Percentiles rank a stretch among this genome's conserved stretches.
These are phyloP conservation scores for Pampusana beccarii DNA, from an alignment of 2,113 vertebrate genomes.

Conservation along the genomic window DNA sequence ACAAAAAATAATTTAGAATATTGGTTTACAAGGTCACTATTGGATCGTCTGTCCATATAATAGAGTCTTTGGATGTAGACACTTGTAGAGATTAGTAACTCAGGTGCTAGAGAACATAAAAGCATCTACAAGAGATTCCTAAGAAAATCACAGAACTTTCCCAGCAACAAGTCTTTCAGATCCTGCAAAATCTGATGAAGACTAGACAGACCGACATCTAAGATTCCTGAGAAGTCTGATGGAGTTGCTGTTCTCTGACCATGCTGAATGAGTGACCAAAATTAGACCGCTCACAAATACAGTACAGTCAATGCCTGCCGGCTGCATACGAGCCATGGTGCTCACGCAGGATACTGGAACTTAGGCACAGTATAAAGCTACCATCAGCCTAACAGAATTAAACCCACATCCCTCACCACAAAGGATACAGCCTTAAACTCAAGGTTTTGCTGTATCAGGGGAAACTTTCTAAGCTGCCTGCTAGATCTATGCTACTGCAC, in stretches of 20 bases:
- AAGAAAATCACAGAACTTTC: not conserved
- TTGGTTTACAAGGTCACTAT: not conserved
- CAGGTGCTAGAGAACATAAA: not conserved
- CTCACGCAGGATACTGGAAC: not conserved
- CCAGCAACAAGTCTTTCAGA: not conserved
- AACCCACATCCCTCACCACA: not conserved
- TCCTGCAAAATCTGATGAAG: not conserved
- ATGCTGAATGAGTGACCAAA: rapidly evolving
- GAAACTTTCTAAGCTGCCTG: not conserved
- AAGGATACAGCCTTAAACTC: not conserved
- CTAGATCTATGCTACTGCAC: not conserved
- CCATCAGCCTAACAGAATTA: not conserved
- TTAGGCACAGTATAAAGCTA: not conserved
- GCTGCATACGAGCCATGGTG: not conserved
- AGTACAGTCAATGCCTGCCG: not conserved
- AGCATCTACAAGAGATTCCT: not conserved
- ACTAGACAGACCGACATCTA: not conserved
- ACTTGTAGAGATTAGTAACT: not conserved
- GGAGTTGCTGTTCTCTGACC: not conserved
- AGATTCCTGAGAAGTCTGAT: not conserved
- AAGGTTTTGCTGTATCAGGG: not conserved
- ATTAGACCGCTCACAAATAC: not conserved
- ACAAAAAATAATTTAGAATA: not conserved
- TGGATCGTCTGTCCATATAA: not conserved
- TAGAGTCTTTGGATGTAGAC: not conserved